Conservation (phyloP, 2,797 vertebrate genomes). For the Sebastes kiyomatsui region DNA sequence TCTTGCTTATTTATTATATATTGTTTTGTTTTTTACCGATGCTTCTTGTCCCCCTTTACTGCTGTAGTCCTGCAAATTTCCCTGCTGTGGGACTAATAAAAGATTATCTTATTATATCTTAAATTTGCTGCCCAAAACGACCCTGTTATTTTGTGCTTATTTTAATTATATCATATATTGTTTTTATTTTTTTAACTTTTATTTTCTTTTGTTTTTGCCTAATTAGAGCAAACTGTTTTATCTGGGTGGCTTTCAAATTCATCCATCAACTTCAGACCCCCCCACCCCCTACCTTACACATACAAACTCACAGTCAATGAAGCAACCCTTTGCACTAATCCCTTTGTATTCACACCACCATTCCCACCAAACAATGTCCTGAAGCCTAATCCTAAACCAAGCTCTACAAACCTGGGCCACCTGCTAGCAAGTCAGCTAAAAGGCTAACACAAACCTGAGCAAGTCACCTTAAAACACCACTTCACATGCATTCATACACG, state of each 20-base stretch:
- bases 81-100: too few relatives aligned
- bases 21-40: too few relatives aligned
- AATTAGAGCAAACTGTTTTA: conserved; percentile 38
- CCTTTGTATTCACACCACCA: conserved; percentile 84
- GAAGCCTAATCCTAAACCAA: conserved; percentile 78
- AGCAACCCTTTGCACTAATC: conserved; percentile 81
- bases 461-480: not conserved
- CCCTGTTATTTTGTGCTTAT: not conserved
- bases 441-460: conserved; percentile 24
- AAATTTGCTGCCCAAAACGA: not conserved
- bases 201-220: conserved; percentile 1
- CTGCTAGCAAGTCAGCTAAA: conserved; percentile 71
- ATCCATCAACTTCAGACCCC: conserved; percentile 73
- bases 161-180: not conserved
- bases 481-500: not conserved
- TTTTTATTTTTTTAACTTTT: not conserved
- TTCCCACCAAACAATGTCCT: conserved; percentile 80
- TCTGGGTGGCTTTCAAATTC: conserved; percentile 56
- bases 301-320: conserved; percentile 70
- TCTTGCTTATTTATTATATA: too few relatives aligned
- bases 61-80: too few relatives aligned
- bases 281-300: conserved; percentile 47
- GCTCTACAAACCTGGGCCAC: conserved; percentile 77
- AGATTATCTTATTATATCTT: too few relatives aligned
- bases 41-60: too few relatives aligned